Evolutionary conservation across 2,797 vertebrate species (phyloP), one percentile per base, ranked within the genome.

Genomic region (Lagorchestes hirsutus): DNA sequence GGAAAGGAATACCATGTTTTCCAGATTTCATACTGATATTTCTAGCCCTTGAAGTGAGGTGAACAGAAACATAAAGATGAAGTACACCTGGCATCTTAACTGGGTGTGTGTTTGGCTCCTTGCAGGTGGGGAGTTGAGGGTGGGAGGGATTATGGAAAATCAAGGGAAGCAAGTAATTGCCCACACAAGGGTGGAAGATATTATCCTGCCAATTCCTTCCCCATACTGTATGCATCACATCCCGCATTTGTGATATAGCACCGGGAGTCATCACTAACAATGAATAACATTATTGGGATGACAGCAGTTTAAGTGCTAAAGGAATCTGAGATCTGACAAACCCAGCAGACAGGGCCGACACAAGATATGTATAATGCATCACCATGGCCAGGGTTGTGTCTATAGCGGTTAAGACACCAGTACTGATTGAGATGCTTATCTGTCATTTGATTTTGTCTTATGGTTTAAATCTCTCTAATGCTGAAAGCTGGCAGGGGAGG

Each of bases 281-380:
- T 91, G 93, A 97, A 93, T 97, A 93, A 94, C 90, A 96, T 97
- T 97, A 96, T n/a, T 97, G 93, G 82, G 46, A 94, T 94, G 93
- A 97, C 74, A 95, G 74, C 91, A 96, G 59, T 97, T 96, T 97
- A 97, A 96, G 91, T 87, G 82, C 57, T 54, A 94, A 97, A 95
- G 92, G 96, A 96, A 97, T 97, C 1, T 97, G 92, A 97, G 93
- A 96, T 96, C 92, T 96, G 93, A 97, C 56, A 96, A 95, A 97
- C 31, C 91, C 82, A 92, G 55, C 92, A 96, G 96, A 94, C n/a
- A 95, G 40, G 94, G 46, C 87, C 54, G 95, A 92, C 92, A 93
- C 12, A 18, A 95, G 87, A 96, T 82, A 95, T 95, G 90, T 93
- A 58, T 95, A 92, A 93, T 91, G 92, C 24, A 90, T 96, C 93